phyloP scores from a whole-genome alignment of 2,888 invertebrate species.

The Thumatha senex region DNA sequence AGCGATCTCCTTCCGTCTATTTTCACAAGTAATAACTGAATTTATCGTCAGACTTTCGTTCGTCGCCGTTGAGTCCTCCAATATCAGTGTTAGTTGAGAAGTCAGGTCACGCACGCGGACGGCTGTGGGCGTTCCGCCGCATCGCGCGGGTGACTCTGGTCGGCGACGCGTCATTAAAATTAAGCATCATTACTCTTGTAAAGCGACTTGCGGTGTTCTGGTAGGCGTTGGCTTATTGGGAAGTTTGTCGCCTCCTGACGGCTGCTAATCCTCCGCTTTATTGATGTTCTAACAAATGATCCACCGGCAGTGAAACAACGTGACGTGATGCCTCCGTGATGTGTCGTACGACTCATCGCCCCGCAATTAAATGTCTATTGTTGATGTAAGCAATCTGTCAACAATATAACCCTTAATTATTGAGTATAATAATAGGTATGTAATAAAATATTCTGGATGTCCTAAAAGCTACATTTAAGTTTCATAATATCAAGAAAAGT shows the following conservation, averaged over 20 bases:
- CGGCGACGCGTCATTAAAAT: constrained; percentile 81
- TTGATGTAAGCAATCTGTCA: constrained; percentile 18
- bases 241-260: constrained; percentile 70
- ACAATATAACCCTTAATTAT: constrained; percentile 16
- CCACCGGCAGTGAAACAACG: constrained; percentile 37
- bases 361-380: constrained; percentile 25
- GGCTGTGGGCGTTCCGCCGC: constrained; percentile 43
- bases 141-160: constrained; percentile 50
- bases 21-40: constrained; percentile 84
- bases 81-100: constrained; percentile 67
- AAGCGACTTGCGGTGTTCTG: constrained; percentile 67
- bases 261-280: constrained; percentile 73
- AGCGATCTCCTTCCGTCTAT: constrained; percentile 82
- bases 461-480: constrained; percentile 50
- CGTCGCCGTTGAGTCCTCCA: constrained; percentile 70
- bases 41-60: constrained; percentile 81
- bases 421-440: constrained; percentile 17
- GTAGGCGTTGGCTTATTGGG: constrained; percentile 71
- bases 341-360: constrained; percentile 26
- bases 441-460: too few species aligned
- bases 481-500: constrained; percentile 50
- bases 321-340: constrained; percentile 40
- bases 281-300: constrained; percentile 76
- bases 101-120: constrained; percentile 68
- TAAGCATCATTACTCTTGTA: constrained; percentile 83